These are phyloP conservation scores for Dicrostonyx torquatus DNA, from an alignment of 2,797 vertebrate genomes.

Conservation along the genomic window DNA sequence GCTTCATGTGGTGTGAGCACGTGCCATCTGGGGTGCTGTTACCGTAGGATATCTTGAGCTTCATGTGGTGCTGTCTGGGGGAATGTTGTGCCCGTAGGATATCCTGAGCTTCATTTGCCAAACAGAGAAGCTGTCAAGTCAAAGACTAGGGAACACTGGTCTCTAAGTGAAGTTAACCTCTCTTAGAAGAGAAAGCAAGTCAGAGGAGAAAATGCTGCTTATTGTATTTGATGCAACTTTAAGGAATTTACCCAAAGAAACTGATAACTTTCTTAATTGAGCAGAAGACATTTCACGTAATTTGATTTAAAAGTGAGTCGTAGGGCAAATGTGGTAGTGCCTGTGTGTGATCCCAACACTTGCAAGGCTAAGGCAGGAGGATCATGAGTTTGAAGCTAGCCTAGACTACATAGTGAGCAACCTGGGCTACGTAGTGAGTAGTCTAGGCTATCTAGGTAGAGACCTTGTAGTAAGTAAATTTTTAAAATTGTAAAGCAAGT, in stretches of 20 bases:
- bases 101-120: neutral
- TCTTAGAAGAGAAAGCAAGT: neutral
- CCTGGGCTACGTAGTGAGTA: neutral
- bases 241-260: slow-evolving; percentile 48
- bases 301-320: slow-evolving; percentile 18
- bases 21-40: neutral
- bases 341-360: neutral
- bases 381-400: neutral
- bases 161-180: slow-evolving; percentile 9
- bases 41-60: neutral
- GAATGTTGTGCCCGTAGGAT: no score
- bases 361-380: neutral
- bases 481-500: neutral
- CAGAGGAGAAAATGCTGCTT: slow-evolving; percentile 22
- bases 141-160: neutral
- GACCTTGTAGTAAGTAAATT: neutral
- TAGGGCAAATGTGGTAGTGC: neutral
- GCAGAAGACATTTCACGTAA: slow-evolving; percentile 40
- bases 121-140: neutral
- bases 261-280: slow-evolving; percentile 38
- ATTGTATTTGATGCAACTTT: slow-evolving; percentile 31
- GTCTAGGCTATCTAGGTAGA: neutral
- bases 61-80: neutral
- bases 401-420: neutral
- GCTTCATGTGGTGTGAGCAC: neutral